phyloP scores from a whole-genome alignment of 1,140 invertebrate genomes.

The Drosophila parvula region DNA sequence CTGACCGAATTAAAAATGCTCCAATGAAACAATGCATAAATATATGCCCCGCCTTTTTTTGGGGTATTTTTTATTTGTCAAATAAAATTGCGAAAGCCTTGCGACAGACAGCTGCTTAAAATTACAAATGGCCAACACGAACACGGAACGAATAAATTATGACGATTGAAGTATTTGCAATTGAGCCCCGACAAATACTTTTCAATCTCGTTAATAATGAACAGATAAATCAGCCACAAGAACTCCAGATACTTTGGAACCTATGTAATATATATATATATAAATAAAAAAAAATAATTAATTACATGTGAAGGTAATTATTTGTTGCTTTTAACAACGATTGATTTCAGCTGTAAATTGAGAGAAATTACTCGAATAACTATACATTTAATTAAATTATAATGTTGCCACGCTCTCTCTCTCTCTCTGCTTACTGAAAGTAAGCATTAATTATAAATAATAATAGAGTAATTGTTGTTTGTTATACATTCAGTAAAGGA shows the following conservation, averaged over 20 bases:
- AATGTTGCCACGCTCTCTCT: constrained; percentile 55
- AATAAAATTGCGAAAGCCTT: constrained; percentile 12
- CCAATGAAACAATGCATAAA: constrained; percentile 37
- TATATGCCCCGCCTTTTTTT: neutral
- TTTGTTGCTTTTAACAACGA: constrained; percentile 18
- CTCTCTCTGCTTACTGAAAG: constrained; percentile 41
- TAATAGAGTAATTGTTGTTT: constrained; percentile 55
- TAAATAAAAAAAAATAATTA: neutral
- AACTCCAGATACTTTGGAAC: constrained; percentile 7
- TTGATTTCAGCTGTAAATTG: constrained; percentile 31
- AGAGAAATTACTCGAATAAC: constrained; percentile 26
- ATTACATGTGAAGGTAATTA: constrained; percentile 11
- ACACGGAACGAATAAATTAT: constrained; percentile 40
- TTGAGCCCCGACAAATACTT: constrained; percentile 76
- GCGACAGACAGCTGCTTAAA: constrained; percentile 15
- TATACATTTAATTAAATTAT: constrained; percentile 51
- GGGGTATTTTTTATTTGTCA: constrained; percentile 14
- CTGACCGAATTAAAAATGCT: constrained; percentile 6
- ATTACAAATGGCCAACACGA: constrained; percentile 30
- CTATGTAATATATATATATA: neutral
- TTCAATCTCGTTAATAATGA: constrained; percentile 65
- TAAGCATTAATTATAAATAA: constrained; percentile 35
- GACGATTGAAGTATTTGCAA: constrained; percentile 70
- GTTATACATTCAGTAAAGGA: constrained; percentile 37
- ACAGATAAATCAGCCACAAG: constrained; percentile 32